Percentiles rank a stretch among this genome's conserved stretches.
These are phyloP conservation scores for Drosophila robusta DNA, from an alignment of 2,888 invertebrate genomes.

Conservation along the genomic window DNA sequence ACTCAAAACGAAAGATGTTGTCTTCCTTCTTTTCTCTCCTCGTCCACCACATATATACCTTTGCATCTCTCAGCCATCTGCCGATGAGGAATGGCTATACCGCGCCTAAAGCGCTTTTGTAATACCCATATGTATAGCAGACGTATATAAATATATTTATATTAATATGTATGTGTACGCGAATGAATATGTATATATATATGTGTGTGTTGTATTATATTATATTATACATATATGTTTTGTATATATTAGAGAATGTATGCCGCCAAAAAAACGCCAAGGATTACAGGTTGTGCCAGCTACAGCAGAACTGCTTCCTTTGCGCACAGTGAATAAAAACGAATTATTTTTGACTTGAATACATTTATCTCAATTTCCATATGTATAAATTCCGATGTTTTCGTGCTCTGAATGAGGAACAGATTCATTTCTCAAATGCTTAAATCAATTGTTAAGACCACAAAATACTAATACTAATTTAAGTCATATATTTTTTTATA, in stretches of 20 bases:
- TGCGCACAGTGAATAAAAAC: slow-evolving; percentile 42
- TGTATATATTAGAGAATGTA: slow-evolving; percentile 24
- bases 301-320: slow-evolving; percentile 40
- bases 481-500: too few species aligned
- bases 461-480: too few species aligned
- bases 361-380: not conserved
- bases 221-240: not conserved
- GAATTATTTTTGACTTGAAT: not conserved
- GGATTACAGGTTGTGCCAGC: slow-evolving; percentile 58
- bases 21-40: slow-evolving; percentile 9
- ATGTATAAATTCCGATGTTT: too few species aligned
- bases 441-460: too few species aligned
- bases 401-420: too few species aligned
- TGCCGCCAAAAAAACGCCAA: slow-evolving; percentile 53
- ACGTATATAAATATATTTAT: slow-evolving; percentile 18
- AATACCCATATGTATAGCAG: slow-evolving; percentile 31
- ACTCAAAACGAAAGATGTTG: slow-evolving; percentile 34
- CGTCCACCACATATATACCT: slow-evolving; percentile 30
- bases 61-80: slow-evolving; percentile 72
- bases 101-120: slow-evolving; percentile 74
- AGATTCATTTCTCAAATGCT: too few species aligned
- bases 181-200: slow-evolving; percentile 7
- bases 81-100: slow-evolving; percentile 67
- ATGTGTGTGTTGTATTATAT: slow-evolving; percentile 24
- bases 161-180: slow-evolving; percentile 25